Conservation (phyloP, 2,797 vertebrate genomes). For the Malurus leucopterus region DNA sequence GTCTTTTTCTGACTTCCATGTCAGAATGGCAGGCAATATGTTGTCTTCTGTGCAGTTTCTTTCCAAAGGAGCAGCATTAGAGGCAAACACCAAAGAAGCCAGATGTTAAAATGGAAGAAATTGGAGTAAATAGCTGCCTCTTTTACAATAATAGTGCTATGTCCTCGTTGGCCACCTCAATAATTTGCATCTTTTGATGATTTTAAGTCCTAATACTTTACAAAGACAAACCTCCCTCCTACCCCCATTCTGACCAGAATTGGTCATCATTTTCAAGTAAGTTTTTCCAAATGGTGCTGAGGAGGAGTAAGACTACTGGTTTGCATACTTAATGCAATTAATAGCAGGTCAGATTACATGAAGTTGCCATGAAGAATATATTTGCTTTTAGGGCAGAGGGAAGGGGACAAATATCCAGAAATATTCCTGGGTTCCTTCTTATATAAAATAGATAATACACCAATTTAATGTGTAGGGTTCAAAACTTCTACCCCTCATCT, state of each 20-base stretch:
- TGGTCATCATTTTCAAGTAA: neutral
- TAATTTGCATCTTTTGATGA: neutral
- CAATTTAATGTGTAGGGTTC: neutral
- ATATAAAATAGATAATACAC: neutral
- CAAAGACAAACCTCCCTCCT: neutral
- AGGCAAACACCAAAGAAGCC: neutral
- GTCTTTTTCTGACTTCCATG: neutral
- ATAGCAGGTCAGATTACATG: constrained; percentile 24
- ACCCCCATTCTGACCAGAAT: neutral
- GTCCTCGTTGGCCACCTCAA: neutral
- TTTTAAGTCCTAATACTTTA: neutral
- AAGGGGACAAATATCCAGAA: neutral
- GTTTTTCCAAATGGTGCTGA: neutral
- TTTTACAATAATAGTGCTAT: neutral
- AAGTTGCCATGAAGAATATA: constrained; percentile 11
- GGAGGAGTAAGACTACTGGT: neutral
- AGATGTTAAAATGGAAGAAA: neutral
- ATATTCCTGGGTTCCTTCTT: constrained; percentile 36
- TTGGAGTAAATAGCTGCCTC: neutral
- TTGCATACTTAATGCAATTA: neutral
- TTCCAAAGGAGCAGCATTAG: neutral
- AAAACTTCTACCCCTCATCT: neutral
- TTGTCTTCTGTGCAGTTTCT: neutral
- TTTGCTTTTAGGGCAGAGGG: constrained; percentile 29
- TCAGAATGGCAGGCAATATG: neutral